Percentiles rank a stretch among this genome's conserved stretches.
These are phyloP conservation scores for Climacteris rufus DNA, from an alignment of 2,113 vertebrate species.

Conservation along the genomic window DNA sequence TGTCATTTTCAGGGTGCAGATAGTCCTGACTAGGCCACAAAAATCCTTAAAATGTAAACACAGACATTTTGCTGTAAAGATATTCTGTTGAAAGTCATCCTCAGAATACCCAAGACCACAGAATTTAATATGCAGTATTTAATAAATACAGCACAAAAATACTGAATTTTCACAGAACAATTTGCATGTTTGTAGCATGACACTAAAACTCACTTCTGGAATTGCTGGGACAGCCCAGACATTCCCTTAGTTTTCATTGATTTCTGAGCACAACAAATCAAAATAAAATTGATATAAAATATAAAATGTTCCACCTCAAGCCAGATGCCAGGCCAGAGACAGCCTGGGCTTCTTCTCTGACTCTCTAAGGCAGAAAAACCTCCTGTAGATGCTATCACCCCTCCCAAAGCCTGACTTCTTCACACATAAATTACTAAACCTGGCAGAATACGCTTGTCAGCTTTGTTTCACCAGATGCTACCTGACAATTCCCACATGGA, in stretches of 20 bases:
- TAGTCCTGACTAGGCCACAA: background rate
- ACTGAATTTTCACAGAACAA: background rate
- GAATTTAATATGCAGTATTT: background rate
- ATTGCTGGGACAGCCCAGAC: background rate
- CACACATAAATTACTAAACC: background rate
- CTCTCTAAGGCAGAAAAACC: background rate
- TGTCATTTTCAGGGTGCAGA: background rate
- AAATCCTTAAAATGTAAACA: background rate
- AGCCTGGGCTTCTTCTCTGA: background rate
- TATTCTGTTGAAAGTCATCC: background rate
- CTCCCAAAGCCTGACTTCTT: background rate
- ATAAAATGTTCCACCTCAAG: background rate
- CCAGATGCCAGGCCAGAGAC: background rate
- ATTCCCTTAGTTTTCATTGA: accelerated
- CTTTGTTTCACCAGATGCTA: background rate
- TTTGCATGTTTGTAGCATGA: background rate
- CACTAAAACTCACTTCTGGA: background rate
- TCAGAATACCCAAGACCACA: background rate
- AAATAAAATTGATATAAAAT: background rate
- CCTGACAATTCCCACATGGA: slow-evolving; percentile 23
- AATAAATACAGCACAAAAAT: background rate
- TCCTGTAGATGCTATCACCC: background rate
- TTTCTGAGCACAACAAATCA: background rate
- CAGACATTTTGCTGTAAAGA: background rate
- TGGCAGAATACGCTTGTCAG: slow-evolving; percentile 1